A percentile compares a stretch with the other conserved stretches of the same genome.
Evolutionary conservation across 2,888 invertebrate genomes (phyloP).

Genomic region (Limnephilus lunatus): DNA sequence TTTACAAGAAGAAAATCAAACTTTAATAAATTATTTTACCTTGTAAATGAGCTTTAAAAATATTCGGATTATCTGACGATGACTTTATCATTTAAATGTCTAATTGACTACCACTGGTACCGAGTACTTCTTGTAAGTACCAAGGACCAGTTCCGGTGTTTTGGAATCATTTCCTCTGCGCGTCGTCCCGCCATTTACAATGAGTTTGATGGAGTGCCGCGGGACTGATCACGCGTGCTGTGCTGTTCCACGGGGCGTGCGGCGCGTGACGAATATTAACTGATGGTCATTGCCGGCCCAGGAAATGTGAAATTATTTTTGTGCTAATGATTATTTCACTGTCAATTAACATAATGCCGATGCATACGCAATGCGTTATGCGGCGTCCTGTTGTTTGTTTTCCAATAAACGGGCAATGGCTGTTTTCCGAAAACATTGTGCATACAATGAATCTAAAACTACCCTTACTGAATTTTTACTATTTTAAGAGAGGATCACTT

Average conservation of each 20-base stretch:
- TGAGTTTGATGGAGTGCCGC: conserved; percentile 28
- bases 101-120: neutral
- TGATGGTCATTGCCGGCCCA: neutral
- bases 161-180: neutral
- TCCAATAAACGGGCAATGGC: neutral
- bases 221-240: conserved; percentile 26
- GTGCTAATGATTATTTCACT: neutral
- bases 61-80: no score
- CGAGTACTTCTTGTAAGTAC: neutral
- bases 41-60: no score
- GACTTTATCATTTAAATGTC: no score
- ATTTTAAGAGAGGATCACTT: neutral
- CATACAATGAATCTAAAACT: neutral
- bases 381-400: neutral
- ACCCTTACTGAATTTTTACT: neutral
- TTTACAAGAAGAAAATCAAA: no score
- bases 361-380: neutral
- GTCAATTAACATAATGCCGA: neutral
- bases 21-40: no score
- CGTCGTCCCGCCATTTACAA: neutral
- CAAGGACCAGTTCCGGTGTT: neutral
- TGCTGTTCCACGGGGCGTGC: neutral
- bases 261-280: conserved; percentile 12
- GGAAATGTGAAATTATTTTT: neutral
- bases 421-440: neutral